Percentiles rank a stretch among this genome's conserved stretches.
These are phyloP conservation scores for Oreochromis tanganicae DNA, from an alignment of 2,113 vertebrate genomes.

Conservation along the genomic window DNA sequence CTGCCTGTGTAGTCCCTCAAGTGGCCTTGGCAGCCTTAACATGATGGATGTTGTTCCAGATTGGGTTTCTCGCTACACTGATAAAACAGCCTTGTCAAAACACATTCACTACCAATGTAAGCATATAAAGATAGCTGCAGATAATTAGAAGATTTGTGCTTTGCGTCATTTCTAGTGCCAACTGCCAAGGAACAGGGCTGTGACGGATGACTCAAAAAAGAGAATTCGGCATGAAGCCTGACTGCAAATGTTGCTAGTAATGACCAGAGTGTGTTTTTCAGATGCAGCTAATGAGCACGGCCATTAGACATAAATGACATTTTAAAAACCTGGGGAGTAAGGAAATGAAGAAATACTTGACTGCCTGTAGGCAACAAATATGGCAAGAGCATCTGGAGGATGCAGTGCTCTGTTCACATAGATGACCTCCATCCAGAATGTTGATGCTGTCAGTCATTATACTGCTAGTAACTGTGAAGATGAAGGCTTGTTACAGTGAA, in stretches of 20 bases:
- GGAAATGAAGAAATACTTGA: conserved; percentile 40
- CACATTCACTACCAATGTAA: conserved; percentile 20
- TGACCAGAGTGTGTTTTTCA: conserved; percentile 64
- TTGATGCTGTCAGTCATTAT: conserved; percentile 20
- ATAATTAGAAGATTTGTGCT: conserved; percentile 63
- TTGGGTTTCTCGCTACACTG: conserved; percentile 14
- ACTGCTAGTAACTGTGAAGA: neutral
- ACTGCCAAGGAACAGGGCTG: conserved; percentile 39
- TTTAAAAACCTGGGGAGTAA: conserved; percentile 62
- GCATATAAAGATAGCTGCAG: conserved; percentile 55
- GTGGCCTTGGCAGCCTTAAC: conserved; percentile 22
- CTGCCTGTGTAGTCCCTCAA: conserved; percentile 18
- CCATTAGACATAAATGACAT: conserved; percentile 71
- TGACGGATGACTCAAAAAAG: conserved; percentile 61
- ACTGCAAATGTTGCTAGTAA: conserved; percentile 64
- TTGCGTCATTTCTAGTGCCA: conserved; percentile 42
- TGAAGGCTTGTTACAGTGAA: neutral
- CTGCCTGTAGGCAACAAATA: conserved; percentile 19
- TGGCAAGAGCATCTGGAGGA: conserved; percentile 23
- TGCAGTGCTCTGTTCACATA: neutral
- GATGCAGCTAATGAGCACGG: conserved; percentile 67
- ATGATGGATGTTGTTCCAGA: conserved; percentile 66
- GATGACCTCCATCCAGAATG: conserved; percentile 21
- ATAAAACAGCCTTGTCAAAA: conserved; percentile 57
- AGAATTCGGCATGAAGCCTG: conserved; percentile 48